Conservation (phyloP, 2,797 vertebrate species). For the Squalus acanthias region DNA sequence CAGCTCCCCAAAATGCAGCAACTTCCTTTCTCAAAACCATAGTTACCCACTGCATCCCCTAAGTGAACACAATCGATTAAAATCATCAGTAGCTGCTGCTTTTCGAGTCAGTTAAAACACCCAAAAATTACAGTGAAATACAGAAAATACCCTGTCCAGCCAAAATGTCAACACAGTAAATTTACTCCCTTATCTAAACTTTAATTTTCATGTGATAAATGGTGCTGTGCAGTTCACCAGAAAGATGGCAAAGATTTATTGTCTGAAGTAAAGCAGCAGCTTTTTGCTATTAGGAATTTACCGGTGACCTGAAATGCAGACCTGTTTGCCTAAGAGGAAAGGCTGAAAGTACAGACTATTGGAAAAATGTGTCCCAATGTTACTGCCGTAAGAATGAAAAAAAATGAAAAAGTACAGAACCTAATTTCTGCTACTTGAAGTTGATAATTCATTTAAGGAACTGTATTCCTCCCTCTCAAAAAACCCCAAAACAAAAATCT, state of each 20-base stretch:
- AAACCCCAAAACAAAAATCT: background rate
- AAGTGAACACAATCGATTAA: background rate
- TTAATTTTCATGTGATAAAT: background rate
- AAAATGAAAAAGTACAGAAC: background rate
- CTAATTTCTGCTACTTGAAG: background rate
- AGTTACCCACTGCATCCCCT: background rate
- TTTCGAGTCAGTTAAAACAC: background rate
- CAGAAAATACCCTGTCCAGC: background rate
- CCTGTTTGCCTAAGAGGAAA: background rate
- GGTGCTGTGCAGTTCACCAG: background rate
- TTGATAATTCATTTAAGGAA: background rate
- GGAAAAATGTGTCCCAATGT: background rate
- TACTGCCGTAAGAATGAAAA: background rate
- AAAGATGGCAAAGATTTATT: background rate
- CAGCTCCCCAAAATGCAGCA: background rate
- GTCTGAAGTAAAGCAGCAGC: background rate
- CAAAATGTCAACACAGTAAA: background rate
- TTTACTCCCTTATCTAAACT: background rate
- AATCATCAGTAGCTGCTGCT: background rate
- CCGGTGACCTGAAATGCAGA: background rate
- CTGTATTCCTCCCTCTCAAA: background rate
- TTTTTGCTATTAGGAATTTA: background rate
- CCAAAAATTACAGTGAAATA: background rate
- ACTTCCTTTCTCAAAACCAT: background rate
- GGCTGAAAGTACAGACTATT: background rate